phyloP scores from a whole-genome alignment of 2,113 vertebrate genomes.

The Puffinus mauretanicus region DNA sequence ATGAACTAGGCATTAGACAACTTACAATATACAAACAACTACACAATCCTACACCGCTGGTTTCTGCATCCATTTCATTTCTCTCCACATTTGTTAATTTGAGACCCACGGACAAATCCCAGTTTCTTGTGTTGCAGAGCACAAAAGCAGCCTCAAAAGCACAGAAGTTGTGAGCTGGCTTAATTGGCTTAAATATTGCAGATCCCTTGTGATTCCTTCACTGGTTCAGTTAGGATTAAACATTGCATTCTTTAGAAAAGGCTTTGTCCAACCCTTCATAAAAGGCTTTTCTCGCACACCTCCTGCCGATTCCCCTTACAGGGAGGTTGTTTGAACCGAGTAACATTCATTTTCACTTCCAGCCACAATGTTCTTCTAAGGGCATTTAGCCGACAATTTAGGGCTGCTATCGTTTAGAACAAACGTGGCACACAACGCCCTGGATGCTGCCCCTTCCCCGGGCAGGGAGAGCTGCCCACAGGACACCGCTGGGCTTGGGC shows the following conservation, averaged over 20 bases:
- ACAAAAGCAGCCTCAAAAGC: not conserved
- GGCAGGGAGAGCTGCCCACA: not conserved
- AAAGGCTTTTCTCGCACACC: not conserved
- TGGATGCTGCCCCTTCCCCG: not conserved
- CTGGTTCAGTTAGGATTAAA: not conserved
- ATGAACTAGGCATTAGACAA: not conserved
- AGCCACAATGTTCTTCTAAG: not conserved
- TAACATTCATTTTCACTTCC: not conserved
- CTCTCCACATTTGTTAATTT: not conserved
- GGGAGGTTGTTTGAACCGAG: not conserved
- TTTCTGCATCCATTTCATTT: not conserved
- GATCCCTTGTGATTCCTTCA: not conserved
- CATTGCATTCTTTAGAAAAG: not conserved
- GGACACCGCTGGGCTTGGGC: rapidly evolving
- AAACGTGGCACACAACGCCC: rapidly evolving
- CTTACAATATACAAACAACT: not conserved
- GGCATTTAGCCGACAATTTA: too few species aligned
- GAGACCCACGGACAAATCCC: not conserved
- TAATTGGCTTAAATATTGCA: not conserved
- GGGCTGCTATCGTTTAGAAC: not conserved
- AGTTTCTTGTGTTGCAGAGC: not conserved
- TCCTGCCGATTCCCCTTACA: not conserved
- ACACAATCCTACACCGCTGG: not conserved
- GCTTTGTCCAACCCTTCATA: not conserved
- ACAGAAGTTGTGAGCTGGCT: not conserved